phyloP scores from a whole-genome alignment of 1,140 invertebrate species.

The Heterodera carotae region DNA sequence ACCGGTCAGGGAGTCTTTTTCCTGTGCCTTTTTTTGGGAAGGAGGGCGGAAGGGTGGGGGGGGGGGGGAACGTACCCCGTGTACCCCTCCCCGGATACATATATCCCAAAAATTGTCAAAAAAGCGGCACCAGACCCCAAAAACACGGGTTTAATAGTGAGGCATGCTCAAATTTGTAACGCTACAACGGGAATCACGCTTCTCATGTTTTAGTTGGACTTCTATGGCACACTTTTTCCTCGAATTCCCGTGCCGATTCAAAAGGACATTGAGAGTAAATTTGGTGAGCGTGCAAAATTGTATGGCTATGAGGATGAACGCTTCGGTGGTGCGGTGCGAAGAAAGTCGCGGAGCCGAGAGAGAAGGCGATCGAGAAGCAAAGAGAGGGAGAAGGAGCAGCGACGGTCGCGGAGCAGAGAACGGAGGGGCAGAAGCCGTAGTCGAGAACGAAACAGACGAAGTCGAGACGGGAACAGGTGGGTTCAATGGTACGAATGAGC shows the following conservation, averaged over 20 bases:
- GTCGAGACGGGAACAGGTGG: slow-evolving; percentile 18
- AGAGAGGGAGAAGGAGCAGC: slow-evolving; percentile 21
- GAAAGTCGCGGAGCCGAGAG: slow-evolving; percentile 30
- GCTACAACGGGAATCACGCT: too few species aligned
- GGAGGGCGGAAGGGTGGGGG: too few species aligned
- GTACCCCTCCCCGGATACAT: too few species aligned
- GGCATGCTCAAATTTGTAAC: too few species aligned
- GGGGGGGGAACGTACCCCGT: too few species aligned
- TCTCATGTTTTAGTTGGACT: slow-evolving; percentile 25
- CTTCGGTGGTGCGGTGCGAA: slow-evolving; percentile 3
- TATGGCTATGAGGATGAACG: slow-evolving; percentile 42
- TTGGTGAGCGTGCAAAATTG: slow-evolving; percentile 51
- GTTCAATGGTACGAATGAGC: slow-evolving; percentile 22
- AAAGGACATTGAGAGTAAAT: slow-evolving; percentile 63
- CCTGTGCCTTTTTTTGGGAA: too few species aligned
- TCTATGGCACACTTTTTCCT: slow-evolving; percentile 92
- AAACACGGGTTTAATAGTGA: too few species aligned
- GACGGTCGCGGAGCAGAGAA: slow-evolving; percentile 35
- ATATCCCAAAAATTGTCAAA: too few species aligned
- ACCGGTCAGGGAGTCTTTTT: too few species aligned
- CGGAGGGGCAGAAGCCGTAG: slow-evolving; percentile 21
- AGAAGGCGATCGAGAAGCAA: slow-evolving; percentile 24
- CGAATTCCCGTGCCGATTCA: slow-evolving; percentile 95
- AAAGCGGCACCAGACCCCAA: too few species aligned
- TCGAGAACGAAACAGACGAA: slow-evolving; percentile 29